A percentile compares a stretch with the other conserved stretches of the same genome.
Conservation (phyloP, 2,797 vertebrate species). For the Synaphobranchus kaupii region DNA sequence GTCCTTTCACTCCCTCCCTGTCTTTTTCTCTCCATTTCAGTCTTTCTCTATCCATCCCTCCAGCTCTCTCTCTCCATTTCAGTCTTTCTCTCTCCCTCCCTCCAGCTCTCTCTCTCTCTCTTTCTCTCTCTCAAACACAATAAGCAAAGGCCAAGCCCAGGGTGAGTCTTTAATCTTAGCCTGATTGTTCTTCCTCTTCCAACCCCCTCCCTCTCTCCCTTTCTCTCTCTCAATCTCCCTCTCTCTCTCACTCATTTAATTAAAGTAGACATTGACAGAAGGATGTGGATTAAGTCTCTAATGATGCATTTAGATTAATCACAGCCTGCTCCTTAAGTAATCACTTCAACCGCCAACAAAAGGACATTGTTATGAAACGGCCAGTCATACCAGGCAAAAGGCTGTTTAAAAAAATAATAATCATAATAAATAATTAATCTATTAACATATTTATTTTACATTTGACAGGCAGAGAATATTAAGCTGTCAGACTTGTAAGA, state of each 20-base stretch:
- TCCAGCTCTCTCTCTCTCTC: conserved; percentile 73
- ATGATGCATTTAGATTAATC: conserved; percentile 92
- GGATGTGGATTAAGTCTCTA: conserved; percentile 86
- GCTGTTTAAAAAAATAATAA: conserved; percentile 54
- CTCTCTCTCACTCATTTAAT: conserved; percentile 84
- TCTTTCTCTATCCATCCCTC: background rate
- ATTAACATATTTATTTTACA: conserved; percentile 8
- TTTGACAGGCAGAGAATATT: conserved; percentile 62
- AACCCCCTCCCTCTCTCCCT: conserved; percentile 49
- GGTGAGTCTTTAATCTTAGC: conserved; percentile 83
- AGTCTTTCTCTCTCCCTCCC: conserved; percentile 75
- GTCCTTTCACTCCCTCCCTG: background rate
- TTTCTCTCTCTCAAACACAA: conserved; percentile 67
- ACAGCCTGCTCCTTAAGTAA: conserved; percentile 81
- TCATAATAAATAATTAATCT: conserved; percentile 56
- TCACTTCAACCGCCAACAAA: conserved; percentile 81
- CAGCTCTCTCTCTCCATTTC: conserved; percentile 71
- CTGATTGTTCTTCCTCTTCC: conserved; percentile 68
- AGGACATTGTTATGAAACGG: conserved; percentile 82
- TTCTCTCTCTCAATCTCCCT: conserved; percentile 59
- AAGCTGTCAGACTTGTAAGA: conserved; percentile 56
- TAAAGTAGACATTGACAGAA: conserved; percentile 92
- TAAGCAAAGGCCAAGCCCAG: conserved; percentile 58
- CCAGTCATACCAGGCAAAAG: conserved; percentile 82
- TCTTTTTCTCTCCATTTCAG: too few species aligned